Evolutionary conservation across 2,797 vertebrate species (phyloP).

Genomic region (Brachymystax lenok): DNA sequence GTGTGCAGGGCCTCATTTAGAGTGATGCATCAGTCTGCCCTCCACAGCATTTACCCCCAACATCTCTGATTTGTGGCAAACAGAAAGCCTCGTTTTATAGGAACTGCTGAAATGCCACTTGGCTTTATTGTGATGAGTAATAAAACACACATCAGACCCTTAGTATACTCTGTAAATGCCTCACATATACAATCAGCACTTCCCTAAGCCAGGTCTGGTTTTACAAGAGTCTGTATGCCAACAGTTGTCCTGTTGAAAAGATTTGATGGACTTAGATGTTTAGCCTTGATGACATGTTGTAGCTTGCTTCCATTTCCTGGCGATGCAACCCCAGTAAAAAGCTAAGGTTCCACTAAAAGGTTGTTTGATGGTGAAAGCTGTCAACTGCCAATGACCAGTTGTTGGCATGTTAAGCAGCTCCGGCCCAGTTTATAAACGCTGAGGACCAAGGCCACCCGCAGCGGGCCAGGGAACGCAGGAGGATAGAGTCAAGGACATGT

Average conservation of each 20-base stretch:
- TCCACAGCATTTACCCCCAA: not conserved
- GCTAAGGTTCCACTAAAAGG: constrained; percentile 6
- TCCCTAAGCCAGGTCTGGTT: not conserved
- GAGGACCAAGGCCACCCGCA: not conserved
- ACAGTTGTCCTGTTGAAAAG: constrained; percentile 14
- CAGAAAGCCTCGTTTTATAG: constrained; percentile 4
- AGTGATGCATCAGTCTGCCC: not conserved
- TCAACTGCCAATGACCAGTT: constrained; percentile 2
- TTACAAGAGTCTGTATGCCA: not conserved
- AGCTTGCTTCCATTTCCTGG: constrained; percentile 15
- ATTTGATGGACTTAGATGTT: constrained; percentile 18
- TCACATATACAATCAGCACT: too few relatives aligned
- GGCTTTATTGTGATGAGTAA: constrained; percentile 22
- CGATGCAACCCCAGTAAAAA: constrained; percentile 19
- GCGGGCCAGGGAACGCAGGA: constrained; percentile 18
- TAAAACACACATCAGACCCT: constrained; percentile 27
- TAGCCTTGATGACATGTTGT: not conserved
- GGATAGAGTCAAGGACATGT: constrained; percentile 35
- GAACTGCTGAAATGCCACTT: constrained; percentile 20
- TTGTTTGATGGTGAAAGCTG: constrained; percentile 29
- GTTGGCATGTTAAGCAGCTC: not conserved
- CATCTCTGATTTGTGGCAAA: not conserved
- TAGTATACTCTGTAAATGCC: constrained; percentile 3
- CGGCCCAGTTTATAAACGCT: not conserved
- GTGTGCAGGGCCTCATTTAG: not conserved